Evolutionary conservation across 2,888 invertebrate genomes (phyloP).

Genomic region (Lapara coniferarum): DNA sequence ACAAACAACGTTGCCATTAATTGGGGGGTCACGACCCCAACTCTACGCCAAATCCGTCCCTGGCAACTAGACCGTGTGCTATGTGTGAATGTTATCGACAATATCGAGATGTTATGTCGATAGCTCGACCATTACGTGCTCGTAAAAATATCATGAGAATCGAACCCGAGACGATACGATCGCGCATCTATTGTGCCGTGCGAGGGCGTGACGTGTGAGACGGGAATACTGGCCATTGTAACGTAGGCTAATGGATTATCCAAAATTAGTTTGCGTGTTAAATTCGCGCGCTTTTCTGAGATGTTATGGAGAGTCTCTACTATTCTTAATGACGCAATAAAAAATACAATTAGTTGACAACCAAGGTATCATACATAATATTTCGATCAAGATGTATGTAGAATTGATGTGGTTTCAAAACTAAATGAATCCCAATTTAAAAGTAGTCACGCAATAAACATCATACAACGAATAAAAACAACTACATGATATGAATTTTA

Average conservation of each 20-base stretch:
- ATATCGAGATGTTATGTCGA: conserved; percentile 75
- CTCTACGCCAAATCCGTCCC: neutral
- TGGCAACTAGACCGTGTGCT: conserved; percentile 72
- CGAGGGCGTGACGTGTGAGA: conserved; percentile 31
- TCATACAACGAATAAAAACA: too few relatives aligned
- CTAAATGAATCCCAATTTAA: too few relatives aligned
- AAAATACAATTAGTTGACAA: too few relatives aligned
- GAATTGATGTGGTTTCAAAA: too few relatives aligned
- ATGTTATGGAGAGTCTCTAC: neutral
- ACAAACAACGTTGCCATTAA: too few relatives aligned
- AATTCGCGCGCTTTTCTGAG: conserved; percentile 34
- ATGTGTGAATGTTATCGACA: conserved; percentile 82
- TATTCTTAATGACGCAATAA: neutral
- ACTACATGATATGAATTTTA: too few relatives aligned
- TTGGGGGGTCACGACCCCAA: neutral
- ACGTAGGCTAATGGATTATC: conserved; percentile 27
- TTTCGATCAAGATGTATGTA: too few relatives aligned
- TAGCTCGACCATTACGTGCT: conserved; percentile 75
- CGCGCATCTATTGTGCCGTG: conserved; percentile 43
- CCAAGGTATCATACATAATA: too few relatives aligned
- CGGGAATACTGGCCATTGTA: conserved; percentile 31
- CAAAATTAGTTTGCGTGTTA: neutral
- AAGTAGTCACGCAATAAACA: too few relatives aligned
- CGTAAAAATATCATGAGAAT: conserved; percentile 52
- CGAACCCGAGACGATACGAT: conserved; percentile 63